Evolutionary conservation across 2,888 invertebrate species (phyloP).

Genomic region (Lottia gigantea): DNA sequence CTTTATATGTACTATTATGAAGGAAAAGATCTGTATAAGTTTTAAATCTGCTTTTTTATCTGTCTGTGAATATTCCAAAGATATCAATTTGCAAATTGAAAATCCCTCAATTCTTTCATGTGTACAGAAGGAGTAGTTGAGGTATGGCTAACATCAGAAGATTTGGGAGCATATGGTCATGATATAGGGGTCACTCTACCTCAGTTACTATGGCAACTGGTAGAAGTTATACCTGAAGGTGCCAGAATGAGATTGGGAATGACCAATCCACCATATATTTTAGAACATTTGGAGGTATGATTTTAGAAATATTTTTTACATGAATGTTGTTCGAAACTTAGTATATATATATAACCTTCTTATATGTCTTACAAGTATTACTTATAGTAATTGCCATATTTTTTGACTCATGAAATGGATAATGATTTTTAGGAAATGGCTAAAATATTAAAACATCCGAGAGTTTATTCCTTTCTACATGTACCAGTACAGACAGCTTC

Average conservation of each 20-base stretch:
- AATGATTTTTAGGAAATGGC: slow-evolving; percentile 84
- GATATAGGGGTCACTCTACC: slow-evolving; percentile 92
- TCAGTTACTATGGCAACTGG: slow-evolving; percentile 85
- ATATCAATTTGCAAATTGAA: too few species aligned
- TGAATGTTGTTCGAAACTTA: not conserved
- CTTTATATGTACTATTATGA: too few species aligned
- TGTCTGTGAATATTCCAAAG: too few species aligned
- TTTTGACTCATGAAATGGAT: too few species aligned
- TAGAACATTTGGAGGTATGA: slow-evolving; percentile 84
- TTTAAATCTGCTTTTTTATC: too few species aligned
- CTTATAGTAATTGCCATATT: too few species aligned
- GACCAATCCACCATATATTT: slow-evolving; percentile 98
- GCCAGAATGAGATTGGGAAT: slow-evolving; percentile 84
- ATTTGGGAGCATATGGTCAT: slow-evolving; percentile 96
- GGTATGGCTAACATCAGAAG: slow-evolving; percentile 97
- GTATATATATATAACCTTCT: too few species aligned
- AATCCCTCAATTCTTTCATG: too few species aligned
- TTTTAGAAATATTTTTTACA: not conserved
- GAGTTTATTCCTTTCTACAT: slow-evolving; percentile 95
- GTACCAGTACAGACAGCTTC: slow-evolving; percentile 98
- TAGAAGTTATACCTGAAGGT: slow-evolving; percentile 75
- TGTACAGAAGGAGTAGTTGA: slow-evolving; percentile 88
- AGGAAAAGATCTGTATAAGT: too few species aligned
- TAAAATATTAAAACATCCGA: slow-evolving; percentile 83
- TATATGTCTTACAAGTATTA: too few species aligned